Percentiles rank a stretch among this genome's conserved stretches.
Conservation (phyloP, 2,888 invertebrate species). For the Parapristionchus giblindavisi region DNA sequence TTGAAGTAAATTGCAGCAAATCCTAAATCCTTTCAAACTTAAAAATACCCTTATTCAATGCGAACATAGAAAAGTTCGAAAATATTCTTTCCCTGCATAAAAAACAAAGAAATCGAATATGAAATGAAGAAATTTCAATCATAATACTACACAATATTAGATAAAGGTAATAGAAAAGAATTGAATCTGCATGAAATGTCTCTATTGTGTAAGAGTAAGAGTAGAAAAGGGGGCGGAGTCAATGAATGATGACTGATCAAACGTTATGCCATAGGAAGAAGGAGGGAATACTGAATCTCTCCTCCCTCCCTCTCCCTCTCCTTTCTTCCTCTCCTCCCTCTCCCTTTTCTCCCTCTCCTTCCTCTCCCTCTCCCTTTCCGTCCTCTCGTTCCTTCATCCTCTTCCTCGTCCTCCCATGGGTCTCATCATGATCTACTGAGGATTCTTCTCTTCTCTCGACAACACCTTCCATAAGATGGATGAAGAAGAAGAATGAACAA, state of each 20-base stretch:
- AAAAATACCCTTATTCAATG: not conserved
- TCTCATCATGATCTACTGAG: slow-evolving; percentile 28
- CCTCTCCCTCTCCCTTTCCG: not conserved
- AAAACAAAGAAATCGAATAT: too few relatives aligned
- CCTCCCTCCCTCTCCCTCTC: not conserved
- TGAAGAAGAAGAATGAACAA: slow-evolving; percentile 11
- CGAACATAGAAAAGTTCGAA: not conserved
- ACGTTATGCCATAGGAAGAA: not conserved
- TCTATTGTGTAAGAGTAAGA: not conserved
- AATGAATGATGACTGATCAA: not conserved
- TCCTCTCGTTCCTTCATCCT: not conserved
- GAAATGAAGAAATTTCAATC: not conserved
- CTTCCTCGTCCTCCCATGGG: not conserved
- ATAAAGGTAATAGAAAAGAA: too few relatives aligned
- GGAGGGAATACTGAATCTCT: not conserved
- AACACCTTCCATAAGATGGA: not conserved
- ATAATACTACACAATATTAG: not conserved
- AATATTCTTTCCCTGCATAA: not conserved
- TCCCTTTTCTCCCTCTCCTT: not conserved
- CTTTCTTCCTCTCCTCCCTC: not conserved
- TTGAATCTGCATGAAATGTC: not conserved
- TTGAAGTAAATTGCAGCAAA: not conserved
- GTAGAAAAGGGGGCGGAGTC: not conserved
- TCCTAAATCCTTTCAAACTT: not conserved
- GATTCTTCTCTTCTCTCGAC: slow-evolving; percentile 6